Conservation (phyloP, 2,797 vertebrate genomes). For the Ctenopoma kingsleyae region DNA sequence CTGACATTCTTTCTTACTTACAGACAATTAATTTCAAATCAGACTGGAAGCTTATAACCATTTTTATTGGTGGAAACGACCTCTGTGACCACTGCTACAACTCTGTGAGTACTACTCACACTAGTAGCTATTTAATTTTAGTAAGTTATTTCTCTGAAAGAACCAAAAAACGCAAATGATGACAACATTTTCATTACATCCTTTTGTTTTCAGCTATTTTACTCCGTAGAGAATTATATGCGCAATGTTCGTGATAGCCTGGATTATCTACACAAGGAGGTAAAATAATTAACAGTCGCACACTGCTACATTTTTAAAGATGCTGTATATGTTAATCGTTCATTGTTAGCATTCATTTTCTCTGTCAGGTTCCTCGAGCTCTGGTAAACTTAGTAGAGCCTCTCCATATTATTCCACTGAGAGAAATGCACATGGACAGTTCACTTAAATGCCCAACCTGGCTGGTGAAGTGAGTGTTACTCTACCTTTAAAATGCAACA, state of each 20-base stretch:
- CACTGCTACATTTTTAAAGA: background rate
- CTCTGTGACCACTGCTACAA: constrained; percentile 90
- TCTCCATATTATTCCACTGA: constrained; percentile 79
- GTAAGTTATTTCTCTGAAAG: background rate
- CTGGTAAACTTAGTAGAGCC: constrained; percentile 91
- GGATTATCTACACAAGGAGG: constrained; percentile 90
- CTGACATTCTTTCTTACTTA: constrained; percentile 20
- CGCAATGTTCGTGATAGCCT: constrained; percentile 83
- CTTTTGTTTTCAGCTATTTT: constrained; percentile 77
- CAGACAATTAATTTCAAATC: constrained; percentile 88
- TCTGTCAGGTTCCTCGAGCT: constrained; percentile 88
- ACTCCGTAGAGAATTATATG: constrained; percentile 83
- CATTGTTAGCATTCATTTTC: constrained; percentile 4
- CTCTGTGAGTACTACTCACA: constrained; percentile 83
- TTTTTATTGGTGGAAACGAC: constrained; percentile 90
- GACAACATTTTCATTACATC: constrained; percentile 16
- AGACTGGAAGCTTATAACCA: constrained; percentile 94
- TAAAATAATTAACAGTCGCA: constrained; percentile 43
- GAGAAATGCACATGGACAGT: constrained; percentile 81
- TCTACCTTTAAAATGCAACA: background rate
- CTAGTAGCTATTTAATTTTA: background rate
- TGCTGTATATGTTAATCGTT: background rate
- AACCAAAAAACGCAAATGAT: background rate
- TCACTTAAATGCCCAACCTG: constrained; percentile 85
- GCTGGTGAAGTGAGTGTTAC: constrained; percentile 76